Evolutionary conservation across 2,113 vertebrate genomes (phyloP), one percentile per base, ranked within the genome.

Genomic region (Etheostoma spectabile): DNA sequence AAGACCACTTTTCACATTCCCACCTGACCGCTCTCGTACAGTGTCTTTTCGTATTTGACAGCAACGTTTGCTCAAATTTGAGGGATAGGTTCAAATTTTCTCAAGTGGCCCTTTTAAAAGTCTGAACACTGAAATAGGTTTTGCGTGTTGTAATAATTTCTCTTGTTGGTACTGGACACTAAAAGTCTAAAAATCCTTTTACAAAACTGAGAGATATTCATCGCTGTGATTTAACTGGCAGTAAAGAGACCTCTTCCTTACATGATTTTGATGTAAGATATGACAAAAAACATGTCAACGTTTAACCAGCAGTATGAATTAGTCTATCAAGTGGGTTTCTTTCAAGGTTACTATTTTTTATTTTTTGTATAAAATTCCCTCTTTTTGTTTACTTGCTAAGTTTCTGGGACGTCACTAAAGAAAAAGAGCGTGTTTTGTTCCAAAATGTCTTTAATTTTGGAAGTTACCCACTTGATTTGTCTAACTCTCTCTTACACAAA

Each of bases 1-100:
- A 21, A 82, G 77, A 91, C 80, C 63, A 92, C 83, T 89, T 78
- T 85, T 84, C 85, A 92, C 91, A 90, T 93, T 91, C 90, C 92
- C 80, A 72, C 79, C 77, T 46, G 63, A 83, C 75, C 75, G 57
- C 77, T 66, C 56, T 78, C 77, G 42, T 42, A 24, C 55, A 59
- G 35, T 33, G 21, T 46, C 48, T 71, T 79, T 76, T 57, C 12
- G 11, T 56, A 27, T 76, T 77, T 33, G 49, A 81, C 63, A 57
- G 55, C 21, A 11, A 13, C 10, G 10, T 73, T 60, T 75, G 55
- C 55, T 69, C 0, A 13, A 38, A 74, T 56, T 42, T 22, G 16
- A 72, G 62, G 69, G 70, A 62, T 15, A 8, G 8, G 55, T 79
- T 89, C 53, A 64, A 30, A 45, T 24, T 66, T 52, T 68, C 60